These are phyloP conservation scores for Isoperla grammatica DNA, from an alignment of 2,888 invertebrate species.

Conservation along the genomic window DNA sequence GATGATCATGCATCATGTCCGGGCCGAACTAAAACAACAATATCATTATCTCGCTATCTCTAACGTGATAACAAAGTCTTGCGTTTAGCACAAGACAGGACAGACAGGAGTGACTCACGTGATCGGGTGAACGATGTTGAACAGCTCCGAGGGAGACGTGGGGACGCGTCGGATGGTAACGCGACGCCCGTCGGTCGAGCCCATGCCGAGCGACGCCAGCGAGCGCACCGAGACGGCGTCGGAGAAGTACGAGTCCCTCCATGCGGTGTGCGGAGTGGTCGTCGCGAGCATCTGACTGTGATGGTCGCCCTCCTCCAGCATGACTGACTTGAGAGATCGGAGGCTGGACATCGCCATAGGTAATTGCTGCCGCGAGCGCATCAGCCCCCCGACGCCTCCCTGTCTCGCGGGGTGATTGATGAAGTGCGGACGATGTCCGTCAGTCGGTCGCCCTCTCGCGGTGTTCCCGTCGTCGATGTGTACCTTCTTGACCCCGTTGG, in stretches of 20 bases:
- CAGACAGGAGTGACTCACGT: conserved; percentile 54
- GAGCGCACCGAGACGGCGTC: conserved; percentile 73
- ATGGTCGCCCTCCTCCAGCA: conserved; percentile 10
- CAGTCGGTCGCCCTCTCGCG: not conserved
- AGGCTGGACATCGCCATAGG: conserved; percentile 20
- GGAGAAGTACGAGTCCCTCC: conserved; percentile 35
- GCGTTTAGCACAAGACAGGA: not conserved
- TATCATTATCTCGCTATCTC: no score
- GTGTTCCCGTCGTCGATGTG: no score
- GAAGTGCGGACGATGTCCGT: no score
- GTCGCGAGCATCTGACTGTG: conserved; percentile 4
- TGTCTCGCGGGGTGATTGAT: no score
- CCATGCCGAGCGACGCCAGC: conserved; percentile 80
- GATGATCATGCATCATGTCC: no score
- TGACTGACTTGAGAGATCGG: conserved; percentile 38
- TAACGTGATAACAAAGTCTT: no score
- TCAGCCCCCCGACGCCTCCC: not conserved
- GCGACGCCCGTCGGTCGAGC: conserved; percentile 81
- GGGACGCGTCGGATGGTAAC: conserved; percentile 79
- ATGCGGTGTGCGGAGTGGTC: not conserved
- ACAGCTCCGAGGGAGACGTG: conserved; percentile 77
- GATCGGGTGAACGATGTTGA: conserved; percentile 78
- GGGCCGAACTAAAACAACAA: no score
- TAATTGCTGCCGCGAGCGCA: not conserved
- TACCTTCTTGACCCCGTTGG: no score